Percentiles rank a stretch among this genome's conserved stretches.
phyloP scores from a whole-genome alignment of 2,113 vertebrate species.

The Semnornis frantzii region DNA sequence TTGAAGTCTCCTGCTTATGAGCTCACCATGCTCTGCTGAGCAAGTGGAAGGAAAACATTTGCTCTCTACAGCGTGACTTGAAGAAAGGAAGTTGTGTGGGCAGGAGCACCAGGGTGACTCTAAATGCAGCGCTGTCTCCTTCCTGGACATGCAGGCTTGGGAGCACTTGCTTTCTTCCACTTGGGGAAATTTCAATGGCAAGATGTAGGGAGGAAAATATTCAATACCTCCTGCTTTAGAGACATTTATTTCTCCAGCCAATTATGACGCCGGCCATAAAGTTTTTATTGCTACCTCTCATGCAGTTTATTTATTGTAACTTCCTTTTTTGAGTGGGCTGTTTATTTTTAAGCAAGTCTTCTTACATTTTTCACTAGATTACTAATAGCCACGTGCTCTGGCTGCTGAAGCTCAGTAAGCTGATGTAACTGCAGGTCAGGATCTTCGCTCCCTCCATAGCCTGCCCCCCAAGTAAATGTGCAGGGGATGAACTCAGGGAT shows the following conservation, averaged over 20 bases:
- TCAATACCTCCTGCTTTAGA: neutral
- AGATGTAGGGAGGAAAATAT: neutral
- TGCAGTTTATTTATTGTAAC: constrained; percentile 61
- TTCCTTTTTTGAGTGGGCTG: constrained; percentile 71
- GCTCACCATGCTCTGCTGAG: constrained; percentile 46
- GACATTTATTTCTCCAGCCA: neutral
- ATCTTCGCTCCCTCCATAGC: constrained; percentile 42
- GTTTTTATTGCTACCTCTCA: constrained; percentile 42
- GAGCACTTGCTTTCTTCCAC: neutral
- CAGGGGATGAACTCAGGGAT: neutral
- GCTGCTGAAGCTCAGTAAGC: constrained; percentile 66
- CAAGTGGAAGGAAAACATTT: constrained; percentile 58
- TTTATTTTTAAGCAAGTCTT: constrained; percentile 68
- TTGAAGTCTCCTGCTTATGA: constrained; percentile 57
- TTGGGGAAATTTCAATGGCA: neutral
- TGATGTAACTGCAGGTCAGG: constrained; percentile 66
- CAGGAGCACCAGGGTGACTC: constrained; percentile 17
- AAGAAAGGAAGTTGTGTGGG: constrained; percentile 68
- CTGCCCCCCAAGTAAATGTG: constrained; percentile 12
- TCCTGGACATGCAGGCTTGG: neutral
- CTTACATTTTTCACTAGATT: constrained; percentile 73
- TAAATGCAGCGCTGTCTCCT: constrained; percentile 11
- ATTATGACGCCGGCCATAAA: neutral
- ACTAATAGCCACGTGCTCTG: constrained; percentile 72
- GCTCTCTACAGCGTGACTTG: constrained; percentile 54